Evolutionary conservation across 1,140 invertebrate species (phyloP).

Genomic region (Cryptotermes secundus): DNA sequence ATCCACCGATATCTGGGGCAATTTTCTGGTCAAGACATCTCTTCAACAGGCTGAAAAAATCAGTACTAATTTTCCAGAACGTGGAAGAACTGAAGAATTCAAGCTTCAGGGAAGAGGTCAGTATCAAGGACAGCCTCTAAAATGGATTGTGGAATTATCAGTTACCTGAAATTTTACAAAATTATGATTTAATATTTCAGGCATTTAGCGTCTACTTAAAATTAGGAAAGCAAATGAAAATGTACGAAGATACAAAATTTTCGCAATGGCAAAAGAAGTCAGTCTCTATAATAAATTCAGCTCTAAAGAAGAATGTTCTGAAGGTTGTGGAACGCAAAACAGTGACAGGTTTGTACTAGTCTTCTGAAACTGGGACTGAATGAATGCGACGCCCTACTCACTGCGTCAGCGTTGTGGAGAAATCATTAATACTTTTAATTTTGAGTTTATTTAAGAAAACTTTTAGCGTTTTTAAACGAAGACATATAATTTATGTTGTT

Average conservation of each 20-base stretch:
- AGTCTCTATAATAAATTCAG: conserved; percentile 54
- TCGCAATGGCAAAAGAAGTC: conserved; percentile 62
- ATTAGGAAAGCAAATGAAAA: conserved; percentile 71
- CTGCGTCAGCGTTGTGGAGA: too few species aligned
- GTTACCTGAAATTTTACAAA: background rate
- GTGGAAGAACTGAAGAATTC: conserved; percentile 63
- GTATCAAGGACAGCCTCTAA: background rate
- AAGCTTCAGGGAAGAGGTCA: background rate
- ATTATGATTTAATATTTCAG: conserved; percentile 45
- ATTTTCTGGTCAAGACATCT: conserved; percentile 81
- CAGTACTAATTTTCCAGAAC: conserved; percentile 73
- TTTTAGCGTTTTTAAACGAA: too few species aligned
- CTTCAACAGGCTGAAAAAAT: conserved; percentile 72
- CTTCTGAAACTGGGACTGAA: too few species aligned
- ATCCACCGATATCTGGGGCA: conserved; percentile 74
- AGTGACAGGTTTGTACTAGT: too few species aligned
- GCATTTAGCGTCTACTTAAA: conserved; percentile 74
- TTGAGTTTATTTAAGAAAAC: too few species aligned
- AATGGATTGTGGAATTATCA: background rate
- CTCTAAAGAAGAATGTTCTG: conserved; percentile 67
- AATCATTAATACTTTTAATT: too few species aligned
- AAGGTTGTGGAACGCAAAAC: conserved; percentile 47
- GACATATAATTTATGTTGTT: too few species aligned
- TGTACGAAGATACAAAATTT: conserved; percentile 71
- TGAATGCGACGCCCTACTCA: too few species aligned